Evolutionary conservation across 2,113 vertebrate genomes (phyloP), one percentile per base, ranked within the genome.

Genomic region (Carollia perspicillata): DNA sequence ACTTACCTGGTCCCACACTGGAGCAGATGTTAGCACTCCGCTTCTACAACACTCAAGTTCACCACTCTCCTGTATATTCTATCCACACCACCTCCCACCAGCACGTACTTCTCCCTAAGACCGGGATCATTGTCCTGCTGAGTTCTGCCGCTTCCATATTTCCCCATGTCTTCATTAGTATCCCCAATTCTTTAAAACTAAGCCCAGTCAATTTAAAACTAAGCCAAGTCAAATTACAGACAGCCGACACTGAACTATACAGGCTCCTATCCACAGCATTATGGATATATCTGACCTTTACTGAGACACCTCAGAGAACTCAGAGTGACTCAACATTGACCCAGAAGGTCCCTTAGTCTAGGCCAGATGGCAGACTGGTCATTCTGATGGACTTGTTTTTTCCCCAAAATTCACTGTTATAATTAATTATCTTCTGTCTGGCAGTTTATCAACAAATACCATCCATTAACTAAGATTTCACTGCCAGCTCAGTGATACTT

Each of bases 361-460:
- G 81, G 55, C 47, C 90, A 97, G 93, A 97, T 95, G 72, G 93
- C 44, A 93, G 58, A 78, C 1, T 40, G 90, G 93, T 96, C 60
- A 95, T 74, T 94, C 90, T 85, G 30, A 90, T 94, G 78, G 85
- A 78, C 30, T 81, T 94, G 58, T 72, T 96, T 89, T 90, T 84
- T 42, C 28, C 40, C 65, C 18, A 35, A 94, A 94, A 83, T 89
- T 63, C 92, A 78, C 35, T 68, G 58, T 80, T 88, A 65, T 90
- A 97, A 97, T 95, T 95, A 96, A 97, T 97, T 88, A 92, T 93
- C 91, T 94, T 16, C 20, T 96, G 55, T 42, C 74, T 97, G 96
- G 93, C 94, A 95, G 93, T 97, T 96, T 94, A 69, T 93, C 94
- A 97, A 97, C 84, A 96, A 93, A 95, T 90, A 68, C 4, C 84